Evolutionary conservation across 2,797 vertebrate genomes (phyloP), one percentile per base, ranked within the genome.

Genomic region (Spizella passerina): DNA sequence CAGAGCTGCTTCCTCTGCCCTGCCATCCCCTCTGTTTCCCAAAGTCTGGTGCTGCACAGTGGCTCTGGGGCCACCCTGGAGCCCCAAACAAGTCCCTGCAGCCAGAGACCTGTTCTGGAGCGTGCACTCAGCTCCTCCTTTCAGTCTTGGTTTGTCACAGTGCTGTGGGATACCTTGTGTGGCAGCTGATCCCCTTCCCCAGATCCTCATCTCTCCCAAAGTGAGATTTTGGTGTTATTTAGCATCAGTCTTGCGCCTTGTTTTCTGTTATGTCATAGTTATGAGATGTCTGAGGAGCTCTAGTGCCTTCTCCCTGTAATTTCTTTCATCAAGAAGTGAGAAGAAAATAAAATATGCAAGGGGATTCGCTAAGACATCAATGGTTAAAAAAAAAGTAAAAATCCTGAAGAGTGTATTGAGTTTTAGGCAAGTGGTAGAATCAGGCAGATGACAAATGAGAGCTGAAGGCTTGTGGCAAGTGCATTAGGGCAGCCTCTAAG

Each of bases 391-490:
- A 22, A 22, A 43, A 29, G 7, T 3, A 8, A n/a, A 56, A 46
- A 9, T 19, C 21, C 52, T 70, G 32, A 21, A 56, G 66, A 87
- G 6, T 44, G 5, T 53, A 63, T 27, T 46, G 53, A 71, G 24
- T 85, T 94, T 85, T 91, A 87, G 46, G 53, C 43, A 60, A 82
- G 70, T 13, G 69, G 78, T 56, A 49, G 79, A 53, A 80, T 60
- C 44, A 53, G 64, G 27, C 52, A 75, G 69, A 32, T 32, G 46
- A 89, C 57, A 92, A 96, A 92, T 82, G 60, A 61, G 43, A 92
- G 36, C 39, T 89, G 90, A 93, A 87, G n/a, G 64, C 76, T 90
- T 34, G 39, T 82, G 47, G 88, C 43, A 82, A 90, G 44, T 49
- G 65, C 71, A 41, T 85, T 75, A 89, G 57, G 80, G 30, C 64